These are phyloP conservation scores for Ganaspis brasiliensis DNA, from an alignment of 2,888 invertebrate species.

Conservation along the genomic window DNA sequence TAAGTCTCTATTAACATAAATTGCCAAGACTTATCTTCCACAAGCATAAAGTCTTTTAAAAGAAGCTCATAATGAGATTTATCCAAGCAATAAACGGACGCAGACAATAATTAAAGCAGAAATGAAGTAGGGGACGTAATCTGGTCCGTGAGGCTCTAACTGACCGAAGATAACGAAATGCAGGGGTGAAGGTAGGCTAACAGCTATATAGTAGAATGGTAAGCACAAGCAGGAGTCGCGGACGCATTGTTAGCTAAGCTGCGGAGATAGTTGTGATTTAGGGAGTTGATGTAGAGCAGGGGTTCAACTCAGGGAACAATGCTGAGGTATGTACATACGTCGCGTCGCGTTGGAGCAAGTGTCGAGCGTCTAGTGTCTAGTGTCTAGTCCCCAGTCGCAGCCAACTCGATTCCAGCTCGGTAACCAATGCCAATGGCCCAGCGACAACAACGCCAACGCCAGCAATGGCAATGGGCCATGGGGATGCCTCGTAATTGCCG, in stretches of 20 bases:
- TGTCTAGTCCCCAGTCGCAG: constrained; percentile 23
- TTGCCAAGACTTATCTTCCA: too few species aligned
- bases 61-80: not conserved
- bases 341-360: constrained; percentile 19
- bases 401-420: constrained; percentile 36
- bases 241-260: constrained; percentile 75
- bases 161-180: constrained; percentile 26
- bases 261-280: constrained; percentile 75
- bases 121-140: constrained; percentile 28
- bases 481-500: constrained; percentile 73
- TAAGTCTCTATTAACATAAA: too few species aligned
- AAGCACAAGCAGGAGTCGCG: constrained; percentile 55
- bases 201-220: constrained; percentile 43
- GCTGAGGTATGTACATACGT: constrained; percentile 33
- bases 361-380: constrained; percentile 52
- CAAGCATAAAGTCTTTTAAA: too few species aligned
- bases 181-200: constrained; percentile 21
- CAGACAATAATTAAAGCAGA: not conserved
- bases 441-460: constrained; percentile 62
- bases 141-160: constrained; percentile 13
- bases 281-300: constrained; percentile 44
- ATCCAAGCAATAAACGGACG: not conserved
- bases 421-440: constrained; percentile 45
- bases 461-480: constrained; percentile 70
- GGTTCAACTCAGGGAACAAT: constrained; percentile 39